phyloP scores from a whole-genome alignment of 2,113 vertebrate species.

The Polypterus bichir region DNA sequence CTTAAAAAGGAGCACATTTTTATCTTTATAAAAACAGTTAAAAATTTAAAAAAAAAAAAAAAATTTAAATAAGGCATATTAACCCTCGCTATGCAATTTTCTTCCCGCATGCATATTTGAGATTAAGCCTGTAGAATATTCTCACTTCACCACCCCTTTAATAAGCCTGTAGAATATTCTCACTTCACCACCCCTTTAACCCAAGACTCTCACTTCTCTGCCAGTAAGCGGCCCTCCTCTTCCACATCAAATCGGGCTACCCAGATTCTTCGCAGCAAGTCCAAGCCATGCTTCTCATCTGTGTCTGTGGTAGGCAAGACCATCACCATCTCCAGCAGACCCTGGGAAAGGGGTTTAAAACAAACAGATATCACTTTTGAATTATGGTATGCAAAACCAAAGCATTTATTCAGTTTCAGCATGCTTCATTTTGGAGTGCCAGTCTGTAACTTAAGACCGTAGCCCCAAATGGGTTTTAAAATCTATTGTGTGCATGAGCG shows the following conservation, averaged over 20 bases:
- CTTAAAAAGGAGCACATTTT: not conserved
- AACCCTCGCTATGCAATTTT: no score
- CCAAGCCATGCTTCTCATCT: conserved; percentile 68
- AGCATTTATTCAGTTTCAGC: no score
- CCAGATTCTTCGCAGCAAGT: conserved; percentile 81
- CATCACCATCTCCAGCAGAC: conserved; percentile 83
- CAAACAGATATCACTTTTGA: not conserved
- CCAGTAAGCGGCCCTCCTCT: conserved; percentile 65
- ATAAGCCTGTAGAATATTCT: no score
- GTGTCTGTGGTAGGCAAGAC: conserved; percentile 78
- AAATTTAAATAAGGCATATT: not conserved
- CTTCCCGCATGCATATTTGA: no score
- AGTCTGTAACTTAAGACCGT: no score
- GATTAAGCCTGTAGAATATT: no score
- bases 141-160: no score
- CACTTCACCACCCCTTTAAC: no score
- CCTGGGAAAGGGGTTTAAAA: conserved; percentile 43
- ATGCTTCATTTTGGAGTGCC: no score
- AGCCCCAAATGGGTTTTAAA: no score
- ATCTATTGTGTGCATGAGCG: no score
- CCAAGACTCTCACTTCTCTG: conserved; percentile 58
- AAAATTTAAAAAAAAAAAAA: not conserved
- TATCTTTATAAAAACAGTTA: not conserved
- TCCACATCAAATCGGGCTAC: conserved; percentile 82
- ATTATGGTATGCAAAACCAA: no score